Percentiles rank a stretch among this genome's conserved stretches.
These are phyloP conservation scores for Petrosia ficiformis DNA, from an alignment of 37 sponge, comb jelly and placozoan species.

Conservation along the genomic window DNA sequence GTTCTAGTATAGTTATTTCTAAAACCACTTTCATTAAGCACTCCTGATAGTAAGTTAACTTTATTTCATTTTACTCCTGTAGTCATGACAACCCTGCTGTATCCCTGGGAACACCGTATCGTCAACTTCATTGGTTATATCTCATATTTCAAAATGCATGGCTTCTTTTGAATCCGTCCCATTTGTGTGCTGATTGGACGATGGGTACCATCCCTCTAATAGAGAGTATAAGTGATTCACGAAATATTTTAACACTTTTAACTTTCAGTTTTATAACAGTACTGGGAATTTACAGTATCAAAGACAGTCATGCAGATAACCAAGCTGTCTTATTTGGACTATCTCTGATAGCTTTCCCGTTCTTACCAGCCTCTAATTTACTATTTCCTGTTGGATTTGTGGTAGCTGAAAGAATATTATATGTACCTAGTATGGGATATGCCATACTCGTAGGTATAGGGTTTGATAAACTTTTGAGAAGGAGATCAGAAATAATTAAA, in stretches of 20 bases:
- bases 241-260: slow-evolving; percentile 62
- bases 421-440: slow-evolving; percentile 83
- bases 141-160: slow-evolving; percentile 72
- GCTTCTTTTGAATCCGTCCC: slow-evolving; percentile 69
- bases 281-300: slow-evolving; percentile 8
- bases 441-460: slow-evolving; percentile 46
- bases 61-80: not conserved
- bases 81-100: slow-evolving; percentile 84
- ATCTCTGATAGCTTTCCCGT: slow-evolving; percentile 77
- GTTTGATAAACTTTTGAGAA: slow-evolving; percentile 1
- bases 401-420: slow-evolving; percentile 92
- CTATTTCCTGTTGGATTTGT: slow-evolving; percentile 97
- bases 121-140: slow-evolving; percentile 80
- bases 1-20: too few species aligned
- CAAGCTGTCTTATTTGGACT: slow-evolving; percentile 44
- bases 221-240: slow-evolving; percentile 47
- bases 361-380: slow-evolving; percentile 90
- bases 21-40: too few species aligned
- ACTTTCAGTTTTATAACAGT: slow-evolving; percentile 23
- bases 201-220: slow-evolving; percentile 84
- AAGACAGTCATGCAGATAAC: not conserved
- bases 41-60: not conserved
- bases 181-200: slow-evolving; percentile 86
- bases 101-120: slow-evolving; percentile 46
- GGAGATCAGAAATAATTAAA: not conserved